Evolutionary conservation across 2,113 vertebrate species (phyloP), one percentile per base, ranked within the genome.

Genomic region (Chascanopsetta lugubris): DNA sequence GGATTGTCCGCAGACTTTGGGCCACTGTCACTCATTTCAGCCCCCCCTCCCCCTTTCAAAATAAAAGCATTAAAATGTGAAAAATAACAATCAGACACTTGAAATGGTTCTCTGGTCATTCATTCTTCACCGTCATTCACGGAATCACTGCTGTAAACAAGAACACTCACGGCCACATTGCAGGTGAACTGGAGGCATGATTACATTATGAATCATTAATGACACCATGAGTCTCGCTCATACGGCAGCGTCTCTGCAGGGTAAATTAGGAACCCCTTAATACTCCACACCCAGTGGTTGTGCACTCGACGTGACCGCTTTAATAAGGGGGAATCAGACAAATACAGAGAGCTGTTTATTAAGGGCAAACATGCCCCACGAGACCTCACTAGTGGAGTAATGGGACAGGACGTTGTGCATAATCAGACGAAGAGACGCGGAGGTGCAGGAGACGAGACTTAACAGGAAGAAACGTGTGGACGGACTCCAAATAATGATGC

Each of bases 141-240:
- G 25, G 27, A 66, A 68, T 22, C 26, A 20, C 55, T 60, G n/a
- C n/a, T 10, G 48, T 27, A 63, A 61, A 47, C 13, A 66, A 54
- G 46, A 43, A 38, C 46, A 62, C 51, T 62, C 43, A 58, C 40
- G 56, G 30, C 12, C n/a, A 24, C 38, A 66, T 61, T 32, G 50
- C 21, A 61, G 67, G 73, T 54, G 45, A 67, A 36, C 42, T 32
- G 38, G 59, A 72, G 25, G 53, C 50, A 32, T 75, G 78, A 89
- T 90, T 83, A 77, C 71, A 80, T 79, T 62, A 84, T 86, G 55
- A 89, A 89, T 82, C 68, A 82, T 87, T 83, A 79, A 89, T 82
- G 81, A 76, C 42, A 15, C 38, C 3, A 42, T 59, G 66, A 58
- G 60, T 25, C 20, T 79, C 70, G 63, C n/a, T 48, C 32, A 24